phyloP scores from a whole-genome alignment of 2,888 invertebrate genomes.

The Chloroclysta siterata region DNA sequence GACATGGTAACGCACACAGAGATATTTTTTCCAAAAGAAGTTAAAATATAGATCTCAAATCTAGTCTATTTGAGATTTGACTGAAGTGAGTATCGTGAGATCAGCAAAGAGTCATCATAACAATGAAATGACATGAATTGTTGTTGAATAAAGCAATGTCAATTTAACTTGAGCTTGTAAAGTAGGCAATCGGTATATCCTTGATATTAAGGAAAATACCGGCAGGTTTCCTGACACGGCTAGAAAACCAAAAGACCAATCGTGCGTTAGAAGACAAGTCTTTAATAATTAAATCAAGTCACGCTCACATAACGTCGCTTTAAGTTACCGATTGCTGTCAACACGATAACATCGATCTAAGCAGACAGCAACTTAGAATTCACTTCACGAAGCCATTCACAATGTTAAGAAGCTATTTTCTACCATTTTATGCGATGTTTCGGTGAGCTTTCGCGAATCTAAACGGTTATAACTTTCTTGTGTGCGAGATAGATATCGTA shows the following conservation, averaged over 20 bases:
- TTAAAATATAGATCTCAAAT: no score
- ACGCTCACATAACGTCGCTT: constrained; percentile 28
- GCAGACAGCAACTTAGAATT: constrained; percentile 24
- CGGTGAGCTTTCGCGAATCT: constrained; percentile 18
- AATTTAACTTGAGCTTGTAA: neutral
- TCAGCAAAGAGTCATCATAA: no score
- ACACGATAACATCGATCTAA: constrained; percentile 30
- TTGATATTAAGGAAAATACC: neutral
- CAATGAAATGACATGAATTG: no score
- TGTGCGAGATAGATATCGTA: constrained; percentile 13
- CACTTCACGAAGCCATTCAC: constrained; percentile 21
- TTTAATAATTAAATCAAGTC: constrained; percentile 24
- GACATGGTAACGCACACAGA: no score
- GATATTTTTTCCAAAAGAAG: no score
- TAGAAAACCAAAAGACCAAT: constrained; percentile 7
- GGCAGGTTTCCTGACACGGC: constrained; percentile 10
- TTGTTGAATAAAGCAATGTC: neutral
- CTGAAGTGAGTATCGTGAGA: no score
- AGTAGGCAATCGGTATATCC: neutral
- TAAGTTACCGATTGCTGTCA: constrained; percentile 31
- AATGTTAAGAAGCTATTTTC: constrained; percentile 23
- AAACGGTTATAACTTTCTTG: constrained; percentile 22
- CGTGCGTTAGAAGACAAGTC: constrained; percentile 5
- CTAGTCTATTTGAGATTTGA: no score
- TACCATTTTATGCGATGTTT: constrained; percentile 25